Conservation (phyloP, 2,113 vertebrate genomes). For the Leptobrachium leishanense region DNA sequence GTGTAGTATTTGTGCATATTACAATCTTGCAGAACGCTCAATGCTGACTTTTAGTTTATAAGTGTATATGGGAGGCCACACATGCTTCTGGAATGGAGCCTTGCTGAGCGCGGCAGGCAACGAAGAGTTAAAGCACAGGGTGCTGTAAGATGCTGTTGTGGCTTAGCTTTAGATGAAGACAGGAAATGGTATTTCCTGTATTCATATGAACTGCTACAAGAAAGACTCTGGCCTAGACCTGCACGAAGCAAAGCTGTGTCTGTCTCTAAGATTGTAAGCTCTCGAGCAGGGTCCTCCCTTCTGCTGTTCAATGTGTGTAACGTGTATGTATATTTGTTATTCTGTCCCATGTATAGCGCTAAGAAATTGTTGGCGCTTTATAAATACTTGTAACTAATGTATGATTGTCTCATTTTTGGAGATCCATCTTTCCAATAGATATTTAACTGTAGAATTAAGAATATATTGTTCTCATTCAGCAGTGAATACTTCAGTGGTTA, state of each 20-base stretch:
- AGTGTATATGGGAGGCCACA: not conserved
- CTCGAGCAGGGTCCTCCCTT: too few relatives aligned
- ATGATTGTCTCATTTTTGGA: too few relatives aligned
- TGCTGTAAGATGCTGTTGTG: constrained; percentile 14
- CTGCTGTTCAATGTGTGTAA: too few relatives aligned
- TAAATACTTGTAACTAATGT: too few relatives aligned
- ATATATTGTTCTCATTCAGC: too few relatives aligned
- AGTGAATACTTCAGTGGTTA: not conserved
- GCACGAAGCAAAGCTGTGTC: not conserved
- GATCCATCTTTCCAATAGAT: too few relatives aligned
- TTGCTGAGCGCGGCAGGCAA: constrained; percentile 6
- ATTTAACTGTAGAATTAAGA: too few relatives aligned
- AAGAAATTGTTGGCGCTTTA: too few relatives aligned
- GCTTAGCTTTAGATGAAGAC: constrained; percentile 16
- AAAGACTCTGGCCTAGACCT: not conserved
- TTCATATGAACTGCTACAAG: not conserved
- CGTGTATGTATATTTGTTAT: too few relatives aligned
- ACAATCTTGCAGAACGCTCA: not conserved
- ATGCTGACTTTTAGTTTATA: not conserved
- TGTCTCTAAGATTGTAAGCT: too few relatives aligned
- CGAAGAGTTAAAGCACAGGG: constrained; percentile 16
- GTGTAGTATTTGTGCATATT: not conserved
- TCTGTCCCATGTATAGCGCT: too few relatives aligned
- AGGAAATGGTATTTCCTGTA: constrained; percentile 34
- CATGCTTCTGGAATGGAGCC: not conserved